Evolutionary conservation across 2,113 vertebrate genomes (phyloP), one percentile per base, ranked within the genome.

Genomic region (Brachyhypopomus gauderio): DNA sequence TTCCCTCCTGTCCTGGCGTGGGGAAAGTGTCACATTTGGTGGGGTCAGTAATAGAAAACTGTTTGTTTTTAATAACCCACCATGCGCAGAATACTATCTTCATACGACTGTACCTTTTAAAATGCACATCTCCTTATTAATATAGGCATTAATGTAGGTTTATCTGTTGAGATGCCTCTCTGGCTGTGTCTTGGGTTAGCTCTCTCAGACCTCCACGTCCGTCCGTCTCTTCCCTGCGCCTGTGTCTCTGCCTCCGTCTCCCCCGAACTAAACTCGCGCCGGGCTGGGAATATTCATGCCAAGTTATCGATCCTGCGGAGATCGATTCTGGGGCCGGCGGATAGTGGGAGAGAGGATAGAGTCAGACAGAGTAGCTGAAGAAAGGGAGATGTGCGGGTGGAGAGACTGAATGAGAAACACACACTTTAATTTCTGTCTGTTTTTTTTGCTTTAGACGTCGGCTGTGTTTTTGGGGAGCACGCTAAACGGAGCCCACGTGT

Each of bases 221-320:
- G 77, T 93, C 90, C 91, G 86, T 89, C 88, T 90, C 80, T 91
- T 92, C 89, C 87, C 89, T 90, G 85, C 90, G 90, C 92, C 92
- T 94, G 90, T 92, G 91, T 88, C 90, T 90, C 81, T 90, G 87
- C 88, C 91, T 91, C 93, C 90, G 91, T 93, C 92, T 93, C 92
- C 92, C 92, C 92, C 92, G 91, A 89, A 93, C 92, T 93, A 92
- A 90, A 90, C 92, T 91, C 91, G 91, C 92, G 91, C 91, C 90
- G 92, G 92, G 90, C 92, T 91, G 93, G 93, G 93, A 94, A 94
- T 94, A 94, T 94, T 94, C 93, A 94, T 94, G 93, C 90, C 90
- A 93, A 92, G 90, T 93, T 94, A 94, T 94, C 92, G 93, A 94
- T 94, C 93, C 89, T 90, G 91, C 79, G 89, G 92, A 93, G 92